Conservation (phyloP, 2,888 invertebrate species). For the Dysmachus trigonus region DNA sequence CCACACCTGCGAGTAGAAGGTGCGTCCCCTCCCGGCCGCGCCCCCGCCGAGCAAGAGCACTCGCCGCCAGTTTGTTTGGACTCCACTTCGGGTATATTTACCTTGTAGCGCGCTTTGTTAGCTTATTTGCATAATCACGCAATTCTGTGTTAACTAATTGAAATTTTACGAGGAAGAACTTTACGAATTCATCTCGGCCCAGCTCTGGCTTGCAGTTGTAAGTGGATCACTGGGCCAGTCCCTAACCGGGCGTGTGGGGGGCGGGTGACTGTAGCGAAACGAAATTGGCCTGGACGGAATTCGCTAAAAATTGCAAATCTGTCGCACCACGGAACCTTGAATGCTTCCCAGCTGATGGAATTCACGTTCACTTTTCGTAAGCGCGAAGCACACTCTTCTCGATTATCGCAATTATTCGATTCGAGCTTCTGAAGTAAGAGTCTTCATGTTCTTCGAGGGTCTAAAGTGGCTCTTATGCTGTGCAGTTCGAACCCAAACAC, state of each 20-base stretch:
- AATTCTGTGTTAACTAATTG: slow-evolving; percentile 28
- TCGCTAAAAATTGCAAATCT: not conserved
- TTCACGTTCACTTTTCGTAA: not conserved
- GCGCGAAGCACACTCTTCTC: not conserved
- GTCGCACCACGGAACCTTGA: not conserved
- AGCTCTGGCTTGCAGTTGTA: not conserved
- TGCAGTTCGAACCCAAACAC: not conserved
- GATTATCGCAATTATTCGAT: not conserved
- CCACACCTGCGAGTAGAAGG: slow-evolving; percentile 9
- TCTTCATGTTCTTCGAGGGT: not conserved
- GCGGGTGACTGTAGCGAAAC: not conserved
- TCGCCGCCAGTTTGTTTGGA: not conserved
- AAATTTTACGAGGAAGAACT: slow-evolving; percentile 29
- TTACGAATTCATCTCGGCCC: not conserved
- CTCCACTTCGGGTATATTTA: slow-evolving; percentile 21
- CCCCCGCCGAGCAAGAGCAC: not conserved
- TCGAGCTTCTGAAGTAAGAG: not conserved
- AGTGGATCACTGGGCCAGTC: not conserved
- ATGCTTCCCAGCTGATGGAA: not conserved
- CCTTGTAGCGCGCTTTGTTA: slow-evolving; percentile 25
- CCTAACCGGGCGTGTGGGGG: not conserved
- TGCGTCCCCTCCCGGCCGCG: not conserved
- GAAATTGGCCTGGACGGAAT: not conserved
- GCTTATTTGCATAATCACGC: slow-evolving; percentile 23
- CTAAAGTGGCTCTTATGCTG: not conserved